Base-by-base conservation (phyloP, 2,888 invertebrate species). In the Polymixis flavicincta region DNA sequence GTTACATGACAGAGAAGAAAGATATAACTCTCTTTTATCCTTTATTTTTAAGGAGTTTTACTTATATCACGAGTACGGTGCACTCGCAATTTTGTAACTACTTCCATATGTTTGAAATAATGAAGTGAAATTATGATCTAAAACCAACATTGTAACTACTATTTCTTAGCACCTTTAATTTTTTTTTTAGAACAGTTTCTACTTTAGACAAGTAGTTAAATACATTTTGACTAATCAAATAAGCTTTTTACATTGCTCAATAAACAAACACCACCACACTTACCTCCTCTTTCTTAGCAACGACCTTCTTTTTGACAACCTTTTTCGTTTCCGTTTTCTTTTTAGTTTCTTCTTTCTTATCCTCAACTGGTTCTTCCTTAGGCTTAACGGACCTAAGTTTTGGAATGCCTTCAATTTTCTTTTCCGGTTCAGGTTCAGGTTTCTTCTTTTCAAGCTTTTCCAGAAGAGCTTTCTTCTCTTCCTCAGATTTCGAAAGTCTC, bases 371-470 rank as follows among this genome's bases (percentile, higher is more conserved):
- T 89, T 96, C 96, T 83, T 96, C 96, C 89, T 97, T 96, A 28
- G 96, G 95, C 86, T 96, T 96, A 9, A 97, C 94, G 74, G 97
- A 92, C 89, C 96, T 97, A 42, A 97, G 94, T 94, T 97, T 97
- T 89, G 97, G 97, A 92, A 97, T 96, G 92, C 97, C 97, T 93
- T 97, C 97, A 89, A 97, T 96, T 92, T 97, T 97, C 74, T 97
- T 95, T 91, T 97, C 97, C 22, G 94, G 92, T 90, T 96, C 95
- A 80, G 94, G 93, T 90, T 95, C 94, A 55, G 95, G 93, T 84
- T 97, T 97, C 87, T 97, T 97, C 77, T 94, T 95, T 84, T 96
- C 96, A 28, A 95, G 91, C 90, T 95, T 95, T 87, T 97, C 97
- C 28, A 97, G 93, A 84, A 96, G 94, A 74, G 95, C 92, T 77